Percentiles rank a stretch among this genome's conserved stretches.
These are phyloP conservation scores for Meiosimyza decipiens DNA, from an alignment of 2,888 invertebrate genomes.

Conservation along the genomic window DNA sequence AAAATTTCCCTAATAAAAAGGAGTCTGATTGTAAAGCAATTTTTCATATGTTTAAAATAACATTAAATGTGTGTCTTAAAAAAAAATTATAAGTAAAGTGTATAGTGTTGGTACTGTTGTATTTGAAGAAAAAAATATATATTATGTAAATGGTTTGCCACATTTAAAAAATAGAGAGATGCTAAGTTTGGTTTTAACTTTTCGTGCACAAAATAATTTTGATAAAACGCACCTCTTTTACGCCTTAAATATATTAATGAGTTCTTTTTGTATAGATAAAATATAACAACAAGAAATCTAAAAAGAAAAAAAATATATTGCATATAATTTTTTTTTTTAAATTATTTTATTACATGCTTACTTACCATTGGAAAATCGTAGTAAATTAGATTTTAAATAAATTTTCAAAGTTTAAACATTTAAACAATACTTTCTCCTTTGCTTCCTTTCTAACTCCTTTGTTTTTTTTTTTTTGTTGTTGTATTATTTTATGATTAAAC, in stretches of 20 bases:
- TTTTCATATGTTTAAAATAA: constrained; percentile 7
- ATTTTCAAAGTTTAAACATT: constrained; percentile 19
- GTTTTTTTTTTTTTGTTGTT: neutral
- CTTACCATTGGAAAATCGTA: constrained; percentile 25
- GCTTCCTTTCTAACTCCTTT: neutral
- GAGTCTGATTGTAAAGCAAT: constrained; percentile 22
- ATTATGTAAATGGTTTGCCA: constrained; percentile 17
- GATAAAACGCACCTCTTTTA: constrained; percentile 22
- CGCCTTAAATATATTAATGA: constrained; percentile 29
- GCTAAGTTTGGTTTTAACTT: constrained; percentile 27
- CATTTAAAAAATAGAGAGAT: constrained; percentile 21
- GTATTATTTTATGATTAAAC: neutral
- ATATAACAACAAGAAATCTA: constrained; percentile 26
- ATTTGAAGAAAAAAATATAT: constrained; percentile 32
- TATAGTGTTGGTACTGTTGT: too few species aligned
- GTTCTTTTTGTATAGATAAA: constrained; percentile 11
- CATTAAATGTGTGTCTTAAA: constrained; percentile 19
- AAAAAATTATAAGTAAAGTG: neutral
- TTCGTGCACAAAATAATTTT: constrained; percentile 32
- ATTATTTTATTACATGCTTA: neutral
- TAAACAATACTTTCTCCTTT: constrained; percentile 15
- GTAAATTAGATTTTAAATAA: neutral
- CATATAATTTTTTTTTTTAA: constrained; percentile 5
- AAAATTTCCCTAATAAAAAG: constrained; percentile 18
- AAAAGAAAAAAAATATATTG: constrained; percentile 26